Conservation (phyloP, 2,797 vertebrate genomes). For the Rhincodon typus region DNA sequence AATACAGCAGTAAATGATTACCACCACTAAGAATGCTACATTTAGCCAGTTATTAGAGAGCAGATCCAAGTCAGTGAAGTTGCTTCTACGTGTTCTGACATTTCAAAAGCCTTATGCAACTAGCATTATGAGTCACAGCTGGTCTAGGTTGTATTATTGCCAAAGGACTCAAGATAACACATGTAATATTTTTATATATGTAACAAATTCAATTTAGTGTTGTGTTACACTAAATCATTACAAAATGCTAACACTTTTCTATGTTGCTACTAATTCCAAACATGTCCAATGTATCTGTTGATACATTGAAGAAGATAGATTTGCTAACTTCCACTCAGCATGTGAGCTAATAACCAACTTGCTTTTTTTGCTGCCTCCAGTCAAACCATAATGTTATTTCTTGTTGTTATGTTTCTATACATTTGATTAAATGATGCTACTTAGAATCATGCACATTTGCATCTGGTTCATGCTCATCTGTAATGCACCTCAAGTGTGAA, state of each 20-base stretch:
- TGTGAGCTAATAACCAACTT: neutral
- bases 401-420: neutral
- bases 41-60: neutral
- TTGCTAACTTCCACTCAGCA: neutral
- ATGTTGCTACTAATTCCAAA: neutral
- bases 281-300: neutral
- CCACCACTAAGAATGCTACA: neutral
- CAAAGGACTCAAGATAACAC: neutral
- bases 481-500: neutral
- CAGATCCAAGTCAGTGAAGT: neutral
- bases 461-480: neutral
- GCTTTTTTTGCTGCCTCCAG: neutral
- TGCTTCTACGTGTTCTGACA: neutral
- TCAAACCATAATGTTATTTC: neutral
- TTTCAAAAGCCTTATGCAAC: neutral
- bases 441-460: neutral
- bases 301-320: neutral
- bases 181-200: neutral
- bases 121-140: neutral
- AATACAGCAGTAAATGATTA: conserved; percentile 33
- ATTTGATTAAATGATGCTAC: neutral
- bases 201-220: neutral
- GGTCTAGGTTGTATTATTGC: neutral
- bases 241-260: neutral
- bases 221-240: neutral